A percentile compares a stretch with the other conserved stretches of the same genome.
phyloP scores from a whole-genome alignment of 1,140 invertebrate species.

The Lerema accius region DNA sequence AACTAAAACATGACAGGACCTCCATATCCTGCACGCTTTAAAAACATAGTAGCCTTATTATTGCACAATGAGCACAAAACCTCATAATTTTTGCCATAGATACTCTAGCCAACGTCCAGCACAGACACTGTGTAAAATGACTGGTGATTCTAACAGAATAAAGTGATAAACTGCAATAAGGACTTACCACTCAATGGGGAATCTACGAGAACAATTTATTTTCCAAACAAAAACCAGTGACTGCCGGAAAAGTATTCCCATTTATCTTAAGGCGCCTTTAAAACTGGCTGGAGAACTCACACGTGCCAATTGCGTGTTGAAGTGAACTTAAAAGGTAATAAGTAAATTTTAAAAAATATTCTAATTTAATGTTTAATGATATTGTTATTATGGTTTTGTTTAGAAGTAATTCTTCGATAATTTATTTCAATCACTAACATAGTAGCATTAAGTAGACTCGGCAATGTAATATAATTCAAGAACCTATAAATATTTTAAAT shows the following conservation, averaged over 20 bases:
- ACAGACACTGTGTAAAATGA: conserved; percentile 13
- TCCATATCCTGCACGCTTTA: too few relatives aligned
- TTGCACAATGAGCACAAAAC: background rate
- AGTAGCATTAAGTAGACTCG: too few relatives aligned
- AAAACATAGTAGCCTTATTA: too few relatives aligned
- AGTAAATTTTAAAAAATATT: background rate
- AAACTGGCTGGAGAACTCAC: conserved; percentile 8
- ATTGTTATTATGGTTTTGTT: too few relatives aligned
- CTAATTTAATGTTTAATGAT: too few relatives aligned
- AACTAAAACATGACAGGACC: too few relatives aligned
- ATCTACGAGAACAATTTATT: conserved; percentile 25
- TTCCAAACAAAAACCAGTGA: conserved; percentile 32
- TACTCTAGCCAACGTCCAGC: conserved; percentile 6
- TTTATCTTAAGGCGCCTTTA: conserved; percentile 29
- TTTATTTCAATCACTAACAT: too few relatives aligned
- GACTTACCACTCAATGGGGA: conserved; percentile 24
- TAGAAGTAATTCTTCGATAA: too few relatives aligned
- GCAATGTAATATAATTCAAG: too few relatives aligned
- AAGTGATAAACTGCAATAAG: conserved; percentile 26
- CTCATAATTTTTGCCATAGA: background rate
- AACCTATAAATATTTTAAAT: too few relatives aligned
- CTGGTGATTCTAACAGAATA: conserved; percentile 6
- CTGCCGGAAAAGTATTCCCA: conserved; percentile 32
- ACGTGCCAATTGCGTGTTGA: background rate
- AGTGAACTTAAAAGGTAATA: background rate